Evolutionary conservation across 2,888 invertebrate species (phyloP).

Genomic region (Biston stratarius): DNA sequence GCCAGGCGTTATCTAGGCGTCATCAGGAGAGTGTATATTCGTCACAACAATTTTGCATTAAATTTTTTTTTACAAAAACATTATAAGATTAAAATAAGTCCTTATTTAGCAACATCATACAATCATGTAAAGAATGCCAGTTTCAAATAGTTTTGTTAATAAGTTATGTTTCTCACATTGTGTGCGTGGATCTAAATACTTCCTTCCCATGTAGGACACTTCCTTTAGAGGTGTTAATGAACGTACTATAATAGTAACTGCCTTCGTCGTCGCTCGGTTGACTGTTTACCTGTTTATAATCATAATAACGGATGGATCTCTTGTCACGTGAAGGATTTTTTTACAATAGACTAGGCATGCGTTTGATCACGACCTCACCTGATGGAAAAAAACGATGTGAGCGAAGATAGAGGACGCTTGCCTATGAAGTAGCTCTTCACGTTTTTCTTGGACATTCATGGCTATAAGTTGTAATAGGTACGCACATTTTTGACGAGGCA

Average conservation of each 20-base stretch:
- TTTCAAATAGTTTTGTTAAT: conserved; percentile 20
- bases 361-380: not conserved
- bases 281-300: not conserved
- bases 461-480: too few relatives aligned
- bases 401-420: too few relatives aligned
- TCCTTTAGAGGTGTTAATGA: conserved; percentile 30
- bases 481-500: too few relatives aligned
- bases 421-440: too few relatives aligned
- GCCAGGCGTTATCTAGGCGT: too few relatives aligned
- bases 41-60: too few relatives aligned
- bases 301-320: conserved; percentile 18
- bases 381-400: not conserved
- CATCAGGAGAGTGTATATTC: too few relatives aligned
- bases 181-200: conserved; percentile 27
- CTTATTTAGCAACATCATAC: not conserved
- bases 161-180: conserved; percentile 26
- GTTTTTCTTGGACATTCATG: too few relatives aligned
- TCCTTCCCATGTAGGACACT: conserved; percentile 34
- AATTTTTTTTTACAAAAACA: too few relatives aligned
- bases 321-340: conserved; percentile 12
- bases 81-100: too few relatives aligned
- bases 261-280: not conserved
- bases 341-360: not conserved
- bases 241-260: not conserved
- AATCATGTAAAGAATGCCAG: conserved; percentile 24